A percentile compares a stretch with the other conserved stretches of the same genome.
Conservation (phyloP, 92 coral and sea anemone species). For the Paramuricea clavata region DNA sequence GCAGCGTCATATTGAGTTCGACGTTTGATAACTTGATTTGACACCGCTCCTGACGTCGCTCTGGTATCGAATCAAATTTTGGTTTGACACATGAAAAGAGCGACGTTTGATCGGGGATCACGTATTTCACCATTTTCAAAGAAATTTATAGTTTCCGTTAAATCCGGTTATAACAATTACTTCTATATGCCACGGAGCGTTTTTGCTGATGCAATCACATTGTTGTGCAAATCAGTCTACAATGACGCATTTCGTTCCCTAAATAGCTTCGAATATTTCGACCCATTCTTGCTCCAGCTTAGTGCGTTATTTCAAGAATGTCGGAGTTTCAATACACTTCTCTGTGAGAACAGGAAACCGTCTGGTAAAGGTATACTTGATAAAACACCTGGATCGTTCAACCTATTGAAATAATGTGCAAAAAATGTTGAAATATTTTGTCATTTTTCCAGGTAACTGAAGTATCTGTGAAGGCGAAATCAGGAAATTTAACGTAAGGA, state of each 20-base stretch:
- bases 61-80: too few relatives aligned
- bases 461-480: not conserved
- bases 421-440: not conserved
- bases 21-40: too few relatives aligned
- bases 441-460: not conserved
- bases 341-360: not conserved
- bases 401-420: not conserved
- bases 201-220: not conserved
- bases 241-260: not conserved
- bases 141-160: too few relatives aligned
- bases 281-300: not conserved
- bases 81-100: too few relatives aligned
- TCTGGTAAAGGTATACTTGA: not conserved
- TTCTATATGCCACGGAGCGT: too few relatives aligned
- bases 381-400: conserved; percentile 1
- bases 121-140: too few relatives aligned
- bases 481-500: not conserved
- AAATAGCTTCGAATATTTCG: not conserved
- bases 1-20: too few relatives aligned
- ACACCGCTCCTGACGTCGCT: too few relatives aligned
- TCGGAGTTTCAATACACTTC: not conserved
- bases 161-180: too few relatives aligned
- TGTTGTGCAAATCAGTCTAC: not conserved
- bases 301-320: not conserved
- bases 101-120: too few relatives aligned